Conservation (phyloP, 2,113 vertebrate genomes). For the Tauraco erythrolophus region DNA sequence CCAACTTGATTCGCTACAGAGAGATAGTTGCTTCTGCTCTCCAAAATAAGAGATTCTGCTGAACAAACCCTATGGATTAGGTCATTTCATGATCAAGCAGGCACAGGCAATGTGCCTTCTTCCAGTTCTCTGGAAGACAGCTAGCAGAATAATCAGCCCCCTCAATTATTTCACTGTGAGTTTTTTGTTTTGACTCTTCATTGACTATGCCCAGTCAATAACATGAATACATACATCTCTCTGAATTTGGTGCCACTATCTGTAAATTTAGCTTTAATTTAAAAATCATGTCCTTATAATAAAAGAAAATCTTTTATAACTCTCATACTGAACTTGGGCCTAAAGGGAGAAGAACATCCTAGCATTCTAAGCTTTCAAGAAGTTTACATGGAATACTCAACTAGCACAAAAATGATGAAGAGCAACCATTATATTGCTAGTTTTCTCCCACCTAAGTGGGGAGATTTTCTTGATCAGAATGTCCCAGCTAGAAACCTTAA, state of each 20-base stretch:
- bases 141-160: neutral
- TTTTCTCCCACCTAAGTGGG: neutral
- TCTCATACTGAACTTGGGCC: neutral
- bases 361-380: neutral
- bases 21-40: neutral
- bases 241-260: neutral
- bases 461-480: neutral
- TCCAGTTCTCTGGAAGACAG: neutral
- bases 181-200: neutral
- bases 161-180: neutral
- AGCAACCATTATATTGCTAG: neutral
- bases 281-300: neutral
- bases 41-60: neutral
- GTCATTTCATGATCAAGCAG: neutral
- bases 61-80: neutral
- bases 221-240: neutral
- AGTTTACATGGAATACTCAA: neutral
- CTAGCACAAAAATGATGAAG: neutral
- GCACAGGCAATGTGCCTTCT: neutral
- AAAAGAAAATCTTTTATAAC: neutral
- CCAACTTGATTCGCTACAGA: neutral
- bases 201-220: neutral
- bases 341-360: neutral
- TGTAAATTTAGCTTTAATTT: neutral
- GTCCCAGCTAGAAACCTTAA: neutral